Evolutionary conservation across 2,797 vertebrate genomes (phyloP).

Genomic region (Philypnodon macrostomus): DNA sequence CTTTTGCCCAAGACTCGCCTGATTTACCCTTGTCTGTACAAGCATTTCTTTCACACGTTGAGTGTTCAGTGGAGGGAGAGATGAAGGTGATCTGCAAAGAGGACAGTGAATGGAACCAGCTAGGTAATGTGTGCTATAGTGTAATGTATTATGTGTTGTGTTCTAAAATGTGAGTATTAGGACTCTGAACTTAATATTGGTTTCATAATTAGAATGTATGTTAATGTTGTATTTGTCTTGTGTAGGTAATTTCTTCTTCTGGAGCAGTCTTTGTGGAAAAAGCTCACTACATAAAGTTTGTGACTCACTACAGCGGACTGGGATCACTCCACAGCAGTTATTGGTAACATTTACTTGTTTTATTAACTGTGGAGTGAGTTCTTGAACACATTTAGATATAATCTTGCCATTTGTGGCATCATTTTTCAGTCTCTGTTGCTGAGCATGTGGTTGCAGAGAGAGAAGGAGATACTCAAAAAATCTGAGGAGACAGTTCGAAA

Average conservation of each 20-base stretch:
- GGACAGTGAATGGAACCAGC: constrained; percentile 71
- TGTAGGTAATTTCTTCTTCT: constrained; percentile 91
- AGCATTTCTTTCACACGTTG: constrained; percentile 87
- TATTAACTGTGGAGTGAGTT: background rate
- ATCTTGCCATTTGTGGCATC: background rate
- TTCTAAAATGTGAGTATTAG: background rate
- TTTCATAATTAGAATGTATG: constrained; percentile 26
- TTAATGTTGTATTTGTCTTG: background rate
- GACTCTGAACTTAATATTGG: background rate
- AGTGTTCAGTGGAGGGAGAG: constrained; percentile 73
- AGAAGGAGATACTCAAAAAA: constrained; percentile 85
- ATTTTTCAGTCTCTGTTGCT: constrained; percentile 76
- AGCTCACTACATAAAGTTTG: constrained; percentile 84
- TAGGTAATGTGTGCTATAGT: constrained; percentile 58
- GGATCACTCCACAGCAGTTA: constrained; percentile 88
- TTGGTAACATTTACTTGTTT: constrained; percentile 76
- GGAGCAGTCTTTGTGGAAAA: constrained; percentile 88
- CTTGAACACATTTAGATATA: background rate
- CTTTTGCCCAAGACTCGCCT: constrained; percentile 80
- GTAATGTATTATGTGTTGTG: too few species aligned
- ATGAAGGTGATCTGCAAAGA: constrained; percentile 70
- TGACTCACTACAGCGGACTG: constrained; percentile 81
- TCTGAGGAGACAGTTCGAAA: constrained; percentile 73
- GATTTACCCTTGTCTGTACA: constrained; percentile 72
- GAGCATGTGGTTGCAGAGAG: constrained; percentile 90